Evolutionary conservation across 2,888 invertebrate genomes (phyloP), one percentile per base, ranked within the genome.

Genomic region (Synergus itoensis): DNA sequence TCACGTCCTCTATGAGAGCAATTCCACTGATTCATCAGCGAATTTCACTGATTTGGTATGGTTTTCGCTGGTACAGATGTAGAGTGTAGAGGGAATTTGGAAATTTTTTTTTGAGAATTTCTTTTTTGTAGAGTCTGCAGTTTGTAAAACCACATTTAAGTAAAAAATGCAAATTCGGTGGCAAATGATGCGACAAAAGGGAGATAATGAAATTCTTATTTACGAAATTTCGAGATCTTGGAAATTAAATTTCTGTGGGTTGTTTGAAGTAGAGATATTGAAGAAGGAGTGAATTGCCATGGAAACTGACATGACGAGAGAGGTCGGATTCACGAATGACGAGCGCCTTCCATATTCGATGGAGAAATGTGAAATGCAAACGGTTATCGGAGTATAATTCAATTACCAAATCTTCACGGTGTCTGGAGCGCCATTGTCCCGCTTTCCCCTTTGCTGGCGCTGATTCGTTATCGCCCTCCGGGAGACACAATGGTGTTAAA

Each of bases 371-470:
- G 69, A 73, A 73, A 53, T 73, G 69, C 69, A 88, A 86, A 87
- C 85, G 87, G 88, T 90, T 91, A 91, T 90, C 89, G 86, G 88
- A 86, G 85, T 88, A 88, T 91, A 91, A 91, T 91, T 91, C 91
- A 91, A 91, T 91, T 91, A 91, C 89, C 86, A 87, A 88, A 88
- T 89, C 90, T 90, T 89, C 89, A 81, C 81, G 79, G 82, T 79
- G 81, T 80, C 82, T 82, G 81, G 82, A 78, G 82, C 82, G 81
- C 80, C 79, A 73, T 73, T 73, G 80, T 60, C 80, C 80, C 80
- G 77, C 79, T 82, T 82, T 77, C 79, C 78, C 45, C 76, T 63
- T 80, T 76, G 63, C 78, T 67, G 81, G 82, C 85, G 83, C 85
- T 85, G 90, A 90, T 89, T 90, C 89, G 90, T 89, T 90, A 90